phyloP scores from a whole-genome alignment of 1,140 invertebrate species.

The Drosophila trapezifrons region DNA sequence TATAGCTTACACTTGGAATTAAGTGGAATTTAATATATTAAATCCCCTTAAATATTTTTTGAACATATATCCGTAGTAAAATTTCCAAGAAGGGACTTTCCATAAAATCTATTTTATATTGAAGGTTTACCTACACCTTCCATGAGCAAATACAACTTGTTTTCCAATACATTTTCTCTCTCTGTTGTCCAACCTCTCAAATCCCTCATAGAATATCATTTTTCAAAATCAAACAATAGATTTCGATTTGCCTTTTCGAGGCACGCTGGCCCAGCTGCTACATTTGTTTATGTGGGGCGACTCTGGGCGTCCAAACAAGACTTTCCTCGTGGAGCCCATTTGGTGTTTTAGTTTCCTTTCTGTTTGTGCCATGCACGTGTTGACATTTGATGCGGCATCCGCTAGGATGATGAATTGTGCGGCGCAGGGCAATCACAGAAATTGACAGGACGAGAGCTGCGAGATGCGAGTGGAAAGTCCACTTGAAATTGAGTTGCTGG shows the following conservation, averaged over 20 bases:
- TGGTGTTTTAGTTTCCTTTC: constrained; percentile 22
- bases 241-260: constrained; percentile 18
- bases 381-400: constrained; percentile 57
- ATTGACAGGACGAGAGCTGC: constrained; percentile 45
- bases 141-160: not conserved
- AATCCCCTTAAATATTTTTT: not conserved
- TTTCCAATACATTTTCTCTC: not conserved
- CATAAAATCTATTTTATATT: not conserved
- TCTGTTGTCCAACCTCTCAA: constrained; percentile 9
- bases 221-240: constrained; percentile 56
- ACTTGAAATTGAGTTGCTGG: constrained; percentile 60
- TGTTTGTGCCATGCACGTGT: constrained; percentile 58
- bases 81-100: not conserved
- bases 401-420: constrained; percentile 58
- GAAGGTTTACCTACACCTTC: not conserved
- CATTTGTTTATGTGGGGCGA: constrained; percentile 53
- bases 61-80: no score
- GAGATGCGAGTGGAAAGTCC: constrained; percentile 23
- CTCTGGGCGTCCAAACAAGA: constrained; percentile 43
- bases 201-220: constrained; percentile 46
- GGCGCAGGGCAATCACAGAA: constrained; percentile 60
- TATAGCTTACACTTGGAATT: no score
- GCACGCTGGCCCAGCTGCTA: constrained; percentile 34
- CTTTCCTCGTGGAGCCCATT: constrained; percentile 17
- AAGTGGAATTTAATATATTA: not conserved